A percentile compares a stretch with the other conserved stretches of the same genome.
These are phyloP conservation scores for Knipowitschia caucasica DNA, from an alignment of 2,797 vertebrate species.

Conservation along the genomic window DNA sequence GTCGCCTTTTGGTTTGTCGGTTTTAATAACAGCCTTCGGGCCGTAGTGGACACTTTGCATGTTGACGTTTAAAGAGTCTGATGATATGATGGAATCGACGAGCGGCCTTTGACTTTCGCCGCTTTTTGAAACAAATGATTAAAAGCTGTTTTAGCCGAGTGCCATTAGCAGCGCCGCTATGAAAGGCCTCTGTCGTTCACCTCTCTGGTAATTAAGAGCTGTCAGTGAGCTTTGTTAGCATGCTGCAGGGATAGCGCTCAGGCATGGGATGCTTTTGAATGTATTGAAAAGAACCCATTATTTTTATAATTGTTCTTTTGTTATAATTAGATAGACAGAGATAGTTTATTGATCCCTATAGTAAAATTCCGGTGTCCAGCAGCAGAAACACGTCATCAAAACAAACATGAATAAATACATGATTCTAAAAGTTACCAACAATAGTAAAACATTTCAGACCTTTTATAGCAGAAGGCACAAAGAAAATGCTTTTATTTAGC, in stretches of 20 bases:
- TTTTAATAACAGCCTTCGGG: slow-evolving; percentile 58
- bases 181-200: slow-evolving; percentile 18
- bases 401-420: too few species aligned
- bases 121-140: slow-evolving; percentile 38
- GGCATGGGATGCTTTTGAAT: slow-evolving; percentile 5
- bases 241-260: slow-evolving; percentile 49
- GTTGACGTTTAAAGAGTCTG: slow-evolving; percentile 31
- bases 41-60: slow-evolving; percentile 35
- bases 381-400: too few species aligned
- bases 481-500: too few species aligned
- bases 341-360: too few species aligned
- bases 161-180: slow-evolving; percentile 21
- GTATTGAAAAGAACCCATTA: too few species aligned
- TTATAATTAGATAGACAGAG: too few species aligned
- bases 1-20: slow-evolving; percentile 37
- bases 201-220: slow-evolving; percentile 57
- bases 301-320: too few species aligned
- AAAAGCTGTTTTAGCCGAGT: slow-evolving; percentile 23
- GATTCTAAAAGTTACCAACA: too few species aligned
- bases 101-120: slow-evolving; percentile 42
- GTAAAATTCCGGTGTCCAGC: too few species aligned
- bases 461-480: too few species aligned
- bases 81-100: slow-evolving; percentile 48
- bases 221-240: slow-evolving; percentile 71
- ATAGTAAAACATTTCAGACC: too few species aligned